Percentiles rank a stretch among this genome's conserved stretches.
phyloP scores from a whole-genome alignment of 2,888 invertebrate species.

The Hypomecis atomaria region DNA sequence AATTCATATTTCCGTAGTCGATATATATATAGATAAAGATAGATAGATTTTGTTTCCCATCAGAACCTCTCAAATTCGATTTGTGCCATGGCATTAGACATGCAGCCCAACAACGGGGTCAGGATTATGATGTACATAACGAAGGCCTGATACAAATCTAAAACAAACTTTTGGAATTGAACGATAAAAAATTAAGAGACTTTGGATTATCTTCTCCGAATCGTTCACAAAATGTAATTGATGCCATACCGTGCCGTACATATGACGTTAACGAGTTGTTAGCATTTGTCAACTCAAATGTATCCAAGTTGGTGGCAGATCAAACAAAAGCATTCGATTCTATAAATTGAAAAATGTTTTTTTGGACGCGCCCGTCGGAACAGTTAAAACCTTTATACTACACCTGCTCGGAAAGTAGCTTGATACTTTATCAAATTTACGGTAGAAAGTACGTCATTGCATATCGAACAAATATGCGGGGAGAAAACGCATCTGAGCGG shows the following conservation, averaged over 20 bases:
- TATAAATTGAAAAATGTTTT: background rate
- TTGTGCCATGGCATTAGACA: background rate
- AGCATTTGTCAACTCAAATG: conserved; percentile 1
- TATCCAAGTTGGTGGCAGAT: conserved; percentile 2
- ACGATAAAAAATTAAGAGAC: too few species aligned
- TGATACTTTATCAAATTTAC: too few species aligned
- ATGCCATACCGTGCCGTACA: conserved; percentile 3
- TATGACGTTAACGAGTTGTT: conserved; percentile 1
- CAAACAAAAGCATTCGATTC: background rate
- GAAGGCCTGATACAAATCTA: conserved; percentile 1
- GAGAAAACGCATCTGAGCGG: too few species aligned
- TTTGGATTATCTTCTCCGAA: conserved; percentile 2
- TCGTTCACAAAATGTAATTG: conserved; percentile 1
- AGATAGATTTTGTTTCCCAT: background rate
- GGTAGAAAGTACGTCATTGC: too few species aligned
- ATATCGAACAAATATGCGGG: too few species aligned
- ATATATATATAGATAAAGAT: too few species aligned
- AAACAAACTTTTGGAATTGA: conserved; percentile 3
- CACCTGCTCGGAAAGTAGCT: too few species aligned
- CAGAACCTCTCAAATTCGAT: background rate
- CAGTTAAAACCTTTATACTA: background rate
- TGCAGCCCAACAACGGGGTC: background rate
- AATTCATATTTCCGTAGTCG: too few species aligned
- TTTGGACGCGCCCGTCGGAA: background rate
- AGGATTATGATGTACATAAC: background rate